Evolutionary conservation across 2,888 invertebrate genomes (phyloP), one percentile per base, ranked within the genome.

Genomic region (Drosophila planitibia): DNA sequence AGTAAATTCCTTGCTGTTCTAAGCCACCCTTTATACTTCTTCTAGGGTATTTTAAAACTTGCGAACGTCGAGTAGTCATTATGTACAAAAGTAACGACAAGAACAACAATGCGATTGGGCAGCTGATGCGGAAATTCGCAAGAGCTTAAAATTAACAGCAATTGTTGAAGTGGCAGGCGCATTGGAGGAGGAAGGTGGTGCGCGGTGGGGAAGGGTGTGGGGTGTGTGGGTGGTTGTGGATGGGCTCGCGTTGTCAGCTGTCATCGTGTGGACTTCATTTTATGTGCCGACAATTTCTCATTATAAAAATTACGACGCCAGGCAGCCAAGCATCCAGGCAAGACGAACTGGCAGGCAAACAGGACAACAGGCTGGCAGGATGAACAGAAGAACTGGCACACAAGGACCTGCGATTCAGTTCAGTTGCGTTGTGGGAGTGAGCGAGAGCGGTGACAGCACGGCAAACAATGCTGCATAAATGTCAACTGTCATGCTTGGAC

Each of bases 271-370:
- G 83, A 89, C 87, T 88, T 82, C 81, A 89, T 87, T 88, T 88
- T 87, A 89, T 88, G 78, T 80, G 87, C 87, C 82, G 89, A 88
- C 89, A 88, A 88, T 88, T 89, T 88, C 88, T 88, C 87, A 88
- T 89, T 88, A 88, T 87, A 89, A 87, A 89, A 87, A 89, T 86
- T 87, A 89, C 82, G 81, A 75, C 73, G 64, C 66, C 81, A 74
- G 47, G 25, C 47, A 47, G 47, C 25, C 47, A 47, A 47, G 63
- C 74, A 78, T 62, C 66, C 60, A 51, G 35, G 22, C n/a, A 39
- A n/a, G 30, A 30, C 30, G n/a, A 30, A 30, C 19, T 12, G 52
- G 47, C 55, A 41, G 44, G 35, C 47, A 12, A 47, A 41, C 66
- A 72, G 76, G 62, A 81, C 76, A 79, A 58, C 54, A 25, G 51